Conservation (phyloP, 2,113 vertebrate genomes). For the Callipepla californica region DNA sequence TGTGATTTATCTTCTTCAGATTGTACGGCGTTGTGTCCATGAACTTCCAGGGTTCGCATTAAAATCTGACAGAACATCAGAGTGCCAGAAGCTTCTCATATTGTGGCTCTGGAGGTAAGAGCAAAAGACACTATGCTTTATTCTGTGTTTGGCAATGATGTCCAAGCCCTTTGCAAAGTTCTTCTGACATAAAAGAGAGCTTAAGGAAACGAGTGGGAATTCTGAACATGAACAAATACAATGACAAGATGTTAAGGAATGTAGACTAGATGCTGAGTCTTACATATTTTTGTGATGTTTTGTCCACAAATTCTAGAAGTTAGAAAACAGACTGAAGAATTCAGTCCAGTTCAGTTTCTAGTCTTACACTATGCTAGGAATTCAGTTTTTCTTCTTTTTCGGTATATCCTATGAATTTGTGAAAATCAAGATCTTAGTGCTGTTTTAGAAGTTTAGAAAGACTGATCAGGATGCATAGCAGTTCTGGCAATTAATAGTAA, state of each 20-base stretch:
- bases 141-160: background rate
- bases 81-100: conserved; percentile 37
- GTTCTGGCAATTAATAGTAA: background rate
- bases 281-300: background rate
- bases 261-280: background rate
- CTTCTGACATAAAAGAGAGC: background rate
- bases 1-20: conserved; percentile 98
- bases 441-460: background rate
- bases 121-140: background rate
- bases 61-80: conserved; percentile 75
- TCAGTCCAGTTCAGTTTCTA: background rate
- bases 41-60: conserved; percentile 82
- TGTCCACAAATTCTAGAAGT: background rate
- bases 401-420: background rate
- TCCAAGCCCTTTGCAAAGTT: background rate
- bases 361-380: background rate
- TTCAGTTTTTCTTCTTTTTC: background rate
- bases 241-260: background rate
- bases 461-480: background rate
- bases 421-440: background rate
- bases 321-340: background rate
- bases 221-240: background rate
- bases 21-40: conserved; percentile 84
- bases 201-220: background rate
- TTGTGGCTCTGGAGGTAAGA: conserved; percentile 29